Base-by-base conservation (phyloP, 2,888 invertebrate species). In the Chouioia cunea region DNA sequence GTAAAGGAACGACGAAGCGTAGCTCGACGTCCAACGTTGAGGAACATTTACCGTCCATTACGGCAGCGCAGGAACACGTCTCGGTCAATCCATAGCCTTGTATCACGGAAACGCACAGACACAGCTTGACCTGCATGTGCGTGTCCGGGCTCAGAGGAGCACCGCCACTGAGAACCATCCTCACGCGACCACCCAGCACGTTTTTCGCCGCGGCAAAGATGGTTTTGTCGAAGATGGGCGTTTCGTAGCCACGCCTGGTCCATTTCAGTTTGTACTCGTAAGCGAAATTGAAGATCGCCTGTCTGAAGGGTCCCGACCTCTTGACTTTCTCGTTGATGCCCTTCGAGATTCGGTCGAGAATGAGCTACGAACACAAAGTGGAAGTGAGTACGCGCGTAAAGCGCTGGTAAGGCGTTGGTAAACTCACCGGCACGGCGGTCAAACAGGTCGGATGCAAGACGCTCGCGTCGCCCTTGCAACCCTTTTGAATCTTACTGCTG, bases 51-150 rank as follows among this genome's bases (percentile, higher is more conserved):
- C 92, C 86, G 85, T 93, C 92, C 93, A 93, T 93, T 65, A 94
- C 93, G 72, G 93, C 92, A 63, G 97, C 97, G 80, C 95, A 95
- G 0, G 97, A 97, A 76, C 95, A 94, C 16, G 98, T 97, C 89
- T 99, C 99, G 0, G 99, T 99, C 73, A 99, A 90, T 1, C 99
- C 99, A 87, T 99, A 99, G 62, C 98, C 99, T 83, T 96, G 96
- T 70, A 94, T 91, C 53, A 99, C 92, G 73, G 93, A 93, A 73
- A 94, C 92, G 86, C 97, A 97, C 75, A 99, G 89, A 83, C 97
- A 97, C 73, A 94, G 91, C 85, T 94, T 93, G 79, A 96, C 93
- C 88, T 97, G 97, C 83, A 94, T 91, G 86, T 99, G 98, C 14
- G 98, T 98, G 84, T 98, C 97, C 0, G 96, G 93, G 6, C 97